A percentile compares a stretch with the other conserved stretches of the same genome.
Conservation (phyloP, 2,888 invertebrate species). For the Drepanosiphum platanoidis region DNA sequence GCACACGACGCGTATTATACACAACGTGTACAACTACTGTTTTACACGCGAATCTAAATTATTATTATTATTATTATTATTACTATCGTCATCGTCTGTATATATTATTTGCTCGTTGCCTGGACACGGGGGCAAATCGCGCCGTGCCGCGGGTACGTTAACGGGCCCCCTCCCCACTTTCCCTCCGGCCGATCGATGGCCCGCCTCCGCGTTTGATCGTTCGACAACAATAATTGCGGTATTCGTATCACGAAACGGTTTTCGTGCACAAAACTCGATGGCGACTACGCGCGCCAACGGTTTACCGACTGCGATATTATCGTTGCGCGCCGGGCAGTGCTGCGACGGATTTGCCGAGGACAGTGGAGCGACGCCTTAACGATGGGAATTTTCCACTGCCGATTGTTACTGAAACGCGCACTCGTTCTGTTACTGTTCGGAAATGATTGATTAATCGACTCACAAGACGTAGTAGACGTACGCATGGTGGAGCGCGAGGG, state of each 20-base stretch:
- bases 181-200: not conserved
- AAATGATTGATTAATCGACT: too few relatives aligned
- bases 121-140: slow-evolving; percentile 13
- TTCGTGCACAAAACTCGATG: not conserved
- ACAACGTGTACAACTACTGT: not conserved
- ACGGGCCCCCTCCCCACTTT: too few relatives aligned
- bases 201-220: not conserved
- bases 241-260: not conserved
- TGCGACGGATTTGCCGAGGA: too few relatives aligned
- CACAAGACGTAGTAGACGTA: too few relatives aligned
- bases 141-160: not conserved
- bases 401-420: too few relatives aligned
- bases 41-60: slow-evolving; percentile 14
- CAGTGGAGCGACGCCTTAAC: too few relatives aligned
- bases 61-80: not conserved
- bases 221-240: not conserved
- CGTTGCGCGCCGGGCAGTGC: too few relatives aligned
- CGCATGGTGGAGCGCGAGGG: too few relatives aligned
- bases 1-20: not conserved
- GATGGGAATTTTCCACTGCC: too few relatives aligned
- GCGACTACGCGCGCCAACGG: not conserved
- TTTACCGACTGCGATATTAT: not conserved
- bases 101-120: not conserved
- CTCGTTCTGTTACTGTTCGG: too few relatives aligned
- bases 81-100: too few relatives aligned